Percentiles rank a stretch among this genome's conserved stretches.
These are phyloP conservation scores for Gastracanthus pulcherrimus DNA, from an alignment of 2,888 invertebrate genomes.

Conservation along the genomic window DNA sequence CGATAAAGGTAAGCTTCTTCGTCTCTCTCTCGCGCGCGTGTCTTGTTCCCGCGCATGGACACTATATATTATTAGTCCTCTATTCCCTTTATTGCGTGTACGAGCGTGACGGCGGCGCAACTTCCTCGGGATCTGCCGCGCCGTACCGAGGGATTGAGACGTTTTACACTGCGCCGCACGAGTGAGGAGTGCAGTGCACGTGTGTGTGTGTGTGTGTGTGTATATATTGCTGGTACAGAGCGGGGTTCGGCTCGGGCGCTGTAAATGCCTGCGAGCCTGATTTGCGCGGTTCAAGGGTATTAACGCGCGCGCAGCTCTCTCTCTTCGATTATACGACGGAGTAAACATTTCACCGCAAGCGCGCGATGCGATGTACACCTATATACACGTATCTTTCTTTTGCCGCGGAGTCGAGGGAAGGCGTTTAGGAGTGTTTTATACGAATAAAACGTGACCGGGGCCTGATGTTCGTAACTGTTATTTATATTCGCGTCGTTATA, in stretches of 20 bases:
- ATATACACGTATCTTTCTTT: not conserved
- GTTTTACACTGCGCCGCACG: slow-evolving; percentile 50
- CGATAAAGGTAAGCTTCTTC: slow-evolving; percentile 72
- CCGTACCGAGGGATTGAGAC: slow-evolving; percentile 61
- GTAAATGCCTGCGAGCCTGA: slow-evolving; percentile 55
- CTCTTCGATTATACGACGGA: slow-evolving; percentile 48
- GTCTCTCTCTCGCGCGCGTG: too few species aligned
- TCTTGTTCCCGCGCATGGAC: slow-evolving; percentile 73
- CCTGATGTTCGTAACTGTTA: slow-evolving; percentile 40
- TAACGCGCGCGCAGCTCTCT: slow-evolving; percentile 35
- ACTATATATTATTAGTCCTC: slow-evolving; percentile 73
- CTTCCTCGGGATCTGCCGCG: slow-evolving; percentile 39
- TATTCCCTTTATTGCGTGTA: slow-evolving; percentile 65
- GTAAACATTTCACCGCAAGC: slow-evolving; percentile 57
- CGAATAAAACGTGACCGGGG: slow-evolving; percentile 53
- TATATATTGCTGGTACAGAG: too few species aligned
- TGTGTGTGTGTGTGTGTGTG: too few species aligned
- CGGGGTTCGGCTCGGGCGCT: slow-evolving; percentile 16
- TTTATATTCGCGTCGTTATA: slow-evolving; percentile 47
- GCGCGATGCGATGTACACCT: slow-evolving; percentile 16
- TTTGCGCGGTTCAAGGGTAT: slow-evolving; percentile 56
- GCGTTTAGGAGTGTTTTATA: slow-evolving; percentile 43
- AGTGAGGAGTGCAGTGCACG: not conserved
- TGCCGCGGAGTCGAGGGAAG: not conserved
- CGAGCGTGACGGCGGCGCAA: slow-evolving; percentile 55